phyloP scores from a whole-genome alignment of 2,113 vertebrate genomes.

The Meriones unguiculatus region DNA sequence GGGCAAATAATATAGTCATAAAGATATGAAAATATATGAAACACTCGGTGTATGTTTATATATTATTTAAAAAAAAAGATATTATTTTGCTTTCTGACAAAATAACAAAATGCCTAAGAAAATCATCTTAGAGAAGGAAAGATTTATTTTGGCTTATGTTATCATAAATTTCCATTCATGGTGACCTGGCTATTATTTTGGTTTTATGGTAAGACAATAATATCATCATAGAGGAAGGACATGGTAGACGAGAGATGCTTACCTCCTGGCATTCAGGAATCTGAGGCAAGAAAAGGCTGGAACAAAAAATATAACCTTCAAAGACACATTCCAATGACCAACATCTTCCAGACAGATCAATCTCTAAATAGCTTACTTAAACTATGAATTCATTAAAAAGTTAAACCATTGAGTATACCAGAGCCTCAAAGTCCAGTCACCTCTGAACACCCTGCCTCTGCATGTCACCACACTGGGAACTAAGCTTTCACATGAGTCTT shows the following conservation, averaged over 20 bases:
- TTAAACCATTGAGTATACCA: background rate
- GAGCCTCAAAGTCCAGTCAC: background rate
- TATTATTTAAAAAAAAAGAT: background rate
- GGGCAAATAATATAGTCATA: background rate
- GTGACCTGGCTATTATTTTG: background rate
- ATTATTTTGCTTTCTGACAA: background rate
- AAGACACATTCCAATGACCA: background rate
- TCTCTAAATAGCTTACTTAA: background rate
- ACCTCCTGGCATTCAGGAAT: background rate
- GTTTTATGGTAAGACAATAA: background rate
- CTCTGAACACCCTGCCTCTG: background rate
- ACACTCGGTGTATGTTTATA: rapidly evolving
- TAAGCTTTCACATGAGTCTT: background rate
- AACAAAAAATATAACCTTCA: background rate
- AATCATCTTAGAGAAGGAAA: background rate
- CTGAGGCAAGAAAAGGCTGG: background rate
- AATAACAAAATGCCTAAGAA: background rate
- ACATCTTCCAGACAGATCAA: background rate
- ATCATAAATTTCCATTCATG: background rate
- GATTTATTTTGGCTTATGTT: background rate
- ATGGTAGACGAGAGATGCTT: background rate
- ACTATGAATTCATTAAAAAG: background rate
- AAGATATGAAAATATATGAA: background rate
- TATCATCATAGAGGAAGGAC: background rate
- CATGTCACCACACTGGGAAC: background rate